Evolutionary conservation across 1,140 invertebrate genomes (phyloP), one percentile per base, ranked within the genome.

Genomic region (Meteorus sp.): DNA sequence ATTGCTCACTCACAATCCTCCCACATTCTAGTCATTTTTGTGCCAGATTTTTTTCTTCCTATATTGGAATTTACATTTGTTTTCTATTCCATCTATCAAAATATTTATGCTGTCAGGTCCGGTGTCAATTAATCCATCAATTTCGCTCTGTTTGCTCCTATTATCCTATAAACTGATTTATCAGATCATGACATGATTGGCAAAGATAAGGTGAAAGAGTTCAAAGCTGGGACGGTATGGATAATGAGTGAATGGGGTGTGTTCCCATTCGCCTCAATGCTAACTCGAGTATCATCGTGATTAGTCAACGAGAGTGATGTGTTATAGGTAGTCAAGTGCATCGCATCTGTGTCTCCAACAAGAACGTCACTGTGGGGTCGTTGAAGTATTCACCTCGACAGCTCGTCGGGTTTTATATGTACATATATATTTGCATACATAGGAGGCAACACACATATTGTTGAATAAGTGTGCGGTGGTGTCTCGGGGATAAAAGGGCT

Each of bases 231-330:
- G 23, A 51, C 22, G 23, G 48, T 48, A 45, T n/a, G 11, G 44
- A 58, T 51, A 50, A 58, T 48, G 15, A 5, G 1, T 15, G n/a
- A n/a, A n/a, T n/a, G 2, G 47, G 54, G 52, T 60, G 61, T 60
- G 65, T 53, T 52, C 67, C 62, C 61, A 62, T 67, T 69, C 61
- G 45, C 63, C 60, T 53, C 44, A 61, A 57, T 61, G 54, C 62
- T 59, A 44, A 58, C 56, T 9, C 8, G 20, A 48, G 44, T 61
- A 62, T 63, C 59, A 59, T 58, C 41, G 53, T 59, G 60, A 67
- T 64, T 64, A 62, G 55, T 56, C 54, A 54, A 59, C 50, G 59
- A 48, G 48, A 56, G 59, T 44, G n/a, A n/a, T n/a, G n/a, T n/a
- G n/a, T n/a, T n/a, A n/a, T n/a, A n/a, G 47, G 51, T 48, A 22